Evolutionary conservation across 1,140 invertebrate genomes (phyloP), one percentile per base, ranked within the genome.

Genomic region (Acromyrmex heyeri): DNA sequence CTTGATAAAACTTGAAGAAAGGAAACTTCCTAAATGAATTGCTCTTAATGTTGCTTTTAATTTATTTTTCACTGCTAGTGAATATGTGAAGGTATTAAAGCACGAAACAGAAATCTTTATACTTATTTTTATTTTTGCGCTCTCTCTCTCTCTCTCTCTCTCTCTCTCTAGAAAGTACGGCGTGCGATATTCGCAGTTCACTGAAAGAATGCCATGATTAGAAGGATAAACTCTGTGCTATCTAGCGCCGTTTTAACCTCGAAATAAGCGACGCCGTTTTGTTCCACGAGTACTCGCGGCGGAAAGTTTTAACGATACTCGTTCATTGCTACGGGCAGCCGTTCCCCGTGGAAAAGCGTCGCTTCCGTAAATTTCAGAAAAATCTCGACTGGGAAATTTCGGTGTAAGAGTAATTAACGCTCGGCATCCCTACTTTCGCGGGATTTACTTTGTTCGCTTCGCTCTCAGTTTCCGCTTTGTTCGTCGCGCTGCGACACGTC

Each of bases 341-440:
- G 67, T 24, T 65, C 16, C 18, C 61, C 73, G 82, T 77, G 61
- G 59, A 77, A 85, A 77, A 77, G 27, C 73, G 82, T 85, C 72
- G 72, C 50, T 85, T 62, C 57, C 73, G 83, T 77, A 77, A 78
- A 78, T 77, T 86, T 86, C 75, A 86, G 76, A 86, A 86, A 86
- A 86, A 86, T 86, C 85, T 61, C 62, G 50, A 79, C 83, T 67
- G 64, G 85, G 64, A 81, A 86, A 86, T 86, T 81, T 81, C 53
- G 76, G 76, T 81, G 64, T 81, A 81, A 79, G 76, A 86, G 85
- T 86, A 81, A 86, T 86, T 81, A 86, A 86, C 85, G 76, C 62
- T n/a, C 64, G 75, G 44, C 30, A 50, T 78, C 50, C 72, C 82
- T 21, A 44, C 59, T 62, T 77, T 64, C 81, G 59, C 53, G 59